Evolutionary conservation across 2,113 vertebrate genomes (phyloP).

Genomic region (Tachycineta bicolor): DNA sequence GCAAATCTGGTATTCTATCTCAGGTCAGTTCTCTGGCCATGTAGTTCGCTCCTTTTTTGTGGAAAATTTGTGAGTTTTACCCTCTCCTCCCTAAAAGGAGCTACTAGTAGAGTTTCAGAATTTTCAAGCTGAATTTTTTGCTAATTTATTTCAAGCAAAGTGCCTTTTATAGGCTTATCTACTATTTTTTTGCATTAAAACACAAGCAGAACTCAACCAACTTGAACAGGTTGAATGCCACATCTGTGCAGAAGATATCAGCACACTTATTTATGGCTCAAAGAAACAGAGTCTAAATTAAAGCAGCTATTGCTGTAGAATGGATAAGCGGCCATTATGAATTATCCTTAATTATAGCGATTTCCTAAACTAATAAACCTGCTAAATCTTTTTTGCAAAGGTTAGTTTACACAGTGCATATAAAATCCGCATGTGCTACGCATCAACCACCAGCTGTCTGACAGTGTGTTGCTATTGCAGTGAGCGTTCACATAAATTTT

Average conservation of each 20-base stretch:
- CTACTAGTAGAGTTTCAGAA: neutral
- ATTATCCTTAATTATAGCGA: conserved; percentile 98
- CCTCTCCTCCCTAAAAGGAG: neutral
- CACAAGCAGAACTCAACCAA: conserved; percentile 73
- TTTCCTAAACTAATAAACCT: conserved; percentile 99
- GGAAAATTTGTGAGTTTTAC: conserved; percentile 15
- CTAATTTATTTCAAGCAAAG: conserved; percentile 69
- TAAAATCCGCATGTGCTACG: conserved; percentile 83
- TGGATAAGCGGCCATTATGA: conserved; percentile 92
- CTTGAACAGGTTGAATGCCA: conserved; percentile 77
- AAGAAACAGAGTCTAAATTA: conserved; percentile 87
- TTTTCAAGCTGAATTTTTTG: conserved; percentile 22
- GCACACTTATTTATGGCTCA: conserved; percentile 78
- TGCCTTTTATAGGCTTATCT: conserved; percentile 69
- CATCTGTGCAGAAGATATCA: conserved; percentile 79
- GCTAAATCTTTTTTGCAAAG: conserved; percentile 95
- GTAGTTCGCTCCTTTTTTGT: neutral
- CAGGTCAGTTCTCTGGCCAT: conserved; percentile 34
- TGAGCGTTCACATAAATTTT: conserved; percentile 92
- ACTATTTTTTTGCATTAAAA: conserved; percentile 76
- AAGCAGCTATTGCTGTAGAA: conserved; percentile 83
- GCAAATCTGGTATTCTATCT: conserved; percentile 55
- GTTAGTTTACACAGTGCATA: conserved; percentile 90
- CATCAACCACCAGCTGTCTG: conserved; percentile 84
- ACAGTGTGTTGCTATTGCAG: conserved; percentile 82